A percentile compares a stretch with the other conserved stretches of the same genome.
phyloP scores from a whole-genome alignment of 2,888 invertebrate species.

The Abrostola triplasia region DNA sequence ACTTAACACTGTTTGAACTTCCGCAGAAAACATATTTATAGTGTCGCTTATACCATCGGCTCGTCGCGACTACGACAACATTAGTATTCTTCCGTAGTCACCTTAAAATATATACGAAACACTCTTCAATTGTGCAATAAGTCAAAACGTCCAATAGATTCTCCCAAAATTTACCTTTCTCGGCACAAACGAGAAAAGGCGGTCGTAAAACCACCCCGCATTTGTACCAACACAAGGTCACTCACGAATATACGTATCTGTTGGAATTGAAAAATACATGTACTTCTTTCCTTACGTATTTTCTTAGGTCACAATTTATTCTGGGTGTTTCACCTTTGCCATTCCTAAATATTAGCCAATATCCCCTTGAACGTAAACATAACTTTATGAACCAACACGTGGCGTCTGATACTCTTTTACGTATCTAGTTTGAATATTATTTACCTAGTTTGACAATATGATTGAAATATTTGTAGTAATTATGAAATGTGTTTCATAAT shows the following conservation, averaged over 20 bases:
- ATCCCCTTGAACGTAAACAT: neutral
- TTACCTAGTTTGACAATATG: neutral
- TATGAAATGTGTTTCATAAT: too few species aligned
- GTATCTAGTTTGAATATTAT: neutral
- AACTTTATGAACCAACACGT: neutral
- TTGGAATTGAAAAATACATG: constrained; percentile 76
- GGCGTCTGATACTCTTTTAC: neutral
- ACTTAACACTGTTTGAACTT: neutral
- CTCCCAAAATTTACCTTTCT: constrained; percentile 75
- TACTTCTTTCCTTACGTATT: constrained; percentile 51
- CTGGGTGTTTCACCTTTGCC: constrained; percentile 34
- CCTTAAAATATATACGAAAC: constrained; percentile 46
- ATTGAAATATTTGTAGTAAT: neutral
- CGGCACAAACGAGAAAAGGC: constrained; percentile 70
- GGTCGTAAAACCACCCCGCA: constrained; percentile 77
- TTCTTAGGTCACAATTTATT: constrained; percentile 46
- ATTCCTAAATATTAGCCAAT: constrained; percentile 26
- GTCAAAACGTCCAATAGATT: constrained; percentile 76
- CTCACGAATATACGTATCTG: constrained; percentile 70
- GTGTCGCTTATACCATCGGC: neutral
- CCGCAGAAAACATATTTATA: too few species aligned
- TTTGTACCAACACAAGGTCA: constrained; percentile 76
- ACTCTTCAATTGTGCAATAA: constrained; percentile 72
- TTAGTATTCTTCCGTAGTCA: constrained; percentile 24
- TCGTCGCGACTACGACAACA: constrained; percentile 4